phyloP scores from a whole-genome alignment of 2,113 vertebrate species.

The Fukomys damarensis region DNA sequence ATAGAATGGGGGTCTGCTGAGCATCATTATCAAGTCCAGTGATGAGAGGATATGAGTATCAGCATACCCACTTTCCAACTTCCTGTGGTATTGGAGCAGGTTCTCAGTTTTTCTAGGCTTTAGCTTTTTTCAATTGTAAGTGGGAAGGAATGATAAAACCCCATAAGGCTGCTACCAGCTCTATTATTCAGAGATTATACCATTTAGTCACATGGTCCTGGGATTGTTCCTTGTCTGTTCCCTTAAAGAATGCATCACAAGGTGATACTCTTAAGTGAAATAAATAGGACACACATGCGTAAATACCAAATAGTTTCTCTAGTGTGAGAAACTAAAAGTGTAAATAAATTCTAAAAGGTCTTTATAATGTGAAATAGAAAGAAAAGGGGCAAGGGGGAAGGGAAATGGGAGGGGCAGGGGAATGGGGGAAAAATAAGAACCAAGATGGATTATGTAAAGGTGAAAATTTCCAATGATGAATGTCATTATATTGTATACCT shows the following conservation, averaged over 20 bases:
- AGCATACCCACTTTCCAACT: not conserved
- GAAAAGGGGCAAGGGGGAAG: too few species aligned
- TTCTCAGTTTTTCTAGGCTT: not conserved
- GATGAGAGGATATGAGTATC: not conserved
- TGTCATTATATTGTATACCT: too few species aligned
- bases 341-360: too few species aligned
- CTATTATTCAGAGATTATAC: not conserved
- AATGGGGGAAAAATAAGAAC: too few species aligned
- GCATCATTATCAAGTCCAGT: not conserved
- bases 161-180: not conserved
- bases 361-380: too few species aligned
- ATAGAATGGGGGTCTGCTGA: not conserved
- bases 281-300: too few species aligned
- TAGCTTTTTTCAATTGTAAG: not conserved
- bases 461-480: too few species aligned
- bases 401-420: too few species aligned
- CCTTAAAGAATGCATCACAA: not conserved
- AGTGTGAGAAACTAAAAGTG: too few species aligned
- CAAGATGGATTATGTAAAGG: too few species aligned
- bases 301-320: too few species aligned
- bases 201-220: not conserved
- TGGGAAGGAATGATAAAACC: not conserved
- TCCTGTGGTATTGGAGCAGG: not conserved
- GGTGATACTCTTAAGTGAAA: too few species aligned
- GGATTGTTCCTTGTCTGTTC: not conserved